Evolutionary conservation across 2,113 vertebrate species (phyloP).

Genomic region (Dipodomys spectabilis): DNA sequence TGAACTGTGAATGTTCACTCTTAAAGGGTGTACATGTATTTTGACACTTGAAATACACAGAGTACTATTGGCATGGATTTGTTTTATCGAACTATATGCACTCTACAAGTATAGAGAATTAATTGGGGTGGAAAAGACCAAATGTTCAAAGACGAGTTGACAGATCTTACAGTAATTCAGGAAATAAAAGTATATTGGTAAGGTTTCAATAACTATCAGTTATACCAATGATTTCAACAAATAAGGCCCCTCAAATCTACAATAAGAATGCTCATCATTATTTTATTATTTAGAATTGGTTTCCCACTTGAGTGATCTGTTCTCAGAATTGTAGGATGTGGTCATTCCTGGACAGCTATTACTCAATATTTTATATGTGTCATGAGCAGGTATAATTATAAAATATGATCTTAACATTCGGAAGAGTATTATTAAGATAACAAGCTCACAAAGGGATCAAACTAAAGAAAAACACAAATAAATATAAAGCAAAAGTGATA

Average conservation of each 20-base stretch:
- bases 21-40: no score
- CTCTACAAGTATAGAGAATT: background rate
- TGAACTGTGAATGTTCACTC: background rate
- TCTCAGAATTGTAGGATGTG: background rate
- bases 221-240: constrained; percentile 41
- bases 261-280: background rate
- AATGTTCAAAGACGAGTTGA: background rate
- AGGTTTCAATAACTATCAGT: background rate
- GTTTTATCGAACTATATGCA: background rate
- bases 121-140: background rate
- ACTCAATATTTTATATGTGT: background rate
- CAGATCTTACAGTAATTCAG: background rate
- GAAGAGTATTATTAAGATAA: background rate
- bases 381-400: background rate
- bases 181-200: background rate
- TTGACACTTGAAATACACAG: background rate
- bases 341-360: background rate
- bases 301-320: background rate
- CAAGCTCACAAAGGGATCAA: background rate
- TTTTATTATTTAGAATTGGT: constrained; percentile 46
- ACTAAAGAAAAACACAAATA: constrained; percentile 4
- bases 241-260: constrained; percentile 11
- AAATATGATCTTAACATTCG: background rate
- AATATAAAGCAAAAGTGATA: background rate
- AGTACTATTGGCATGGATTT: background rate